Conservation (phyloP, 2,113 vertebrate species). For the Barnardius zonarius region DNA sequence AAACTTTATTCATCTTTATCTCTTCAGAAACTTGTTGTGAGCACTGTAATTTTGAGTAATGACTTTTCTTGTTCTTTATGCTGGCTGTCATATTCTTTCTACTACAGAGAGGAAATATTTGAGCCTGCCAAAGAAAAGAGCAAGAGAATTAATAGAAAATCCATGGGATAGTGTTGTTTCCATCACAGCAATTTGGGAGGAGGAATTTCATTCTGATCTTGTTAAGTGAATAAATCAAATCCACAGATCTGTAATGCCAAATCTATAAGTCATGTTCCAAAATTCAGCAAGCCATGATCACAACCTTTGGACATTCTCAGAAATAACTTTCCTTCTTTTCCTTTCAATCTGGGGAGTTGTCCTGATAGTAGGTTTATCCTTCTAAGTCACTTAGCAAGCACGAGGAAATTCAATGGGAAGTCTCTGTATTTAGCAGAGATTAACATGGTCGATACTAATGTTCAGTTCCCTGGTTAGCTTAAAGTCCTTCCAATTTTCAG, state of each 20-base stretch:
- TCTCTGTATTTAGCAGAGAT: not conserved
- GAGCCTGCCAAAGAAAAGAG: not conserved
- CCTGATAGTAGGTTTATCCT: not conserved
- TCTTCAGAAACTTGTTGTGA: not conserved
- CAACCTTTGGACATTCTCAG: not conserved
- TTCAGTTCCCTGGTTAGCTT: not conserved
- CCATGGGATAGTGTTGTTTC: not conserved
- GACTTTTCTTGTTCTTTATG: not conserved
- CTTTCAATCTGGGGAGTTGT: not conserved
- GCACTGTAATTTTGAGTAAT: not conserved
- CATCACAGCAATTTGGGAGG: not conserved
- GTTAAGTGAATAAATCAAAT: not conserved
- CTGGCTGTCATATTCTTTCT: not conserved
- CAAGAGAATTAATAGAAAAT: not conserved
- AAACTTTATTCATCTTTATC: not conserved
- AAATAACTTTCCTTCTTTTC: not conserved
- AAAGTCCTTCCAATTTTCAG: not conserved
- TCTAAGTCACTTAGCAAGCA: not conserved
- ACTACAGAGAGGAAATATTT: not conserved
- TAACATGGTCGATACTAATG: not conserved
- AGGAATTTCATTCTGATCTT: not conserved
- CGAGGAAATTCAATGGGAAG: not conserved
- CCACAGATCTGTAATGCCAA: not conserved
- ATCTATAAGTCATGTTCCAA: not conserved
- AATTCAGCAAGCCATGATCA: not conserved